These are phyloP conservation scores for Enteromius argenteus DNA, from an alignment of 2,797 vertebrate species.

Conservation along the genomic window DNA sequence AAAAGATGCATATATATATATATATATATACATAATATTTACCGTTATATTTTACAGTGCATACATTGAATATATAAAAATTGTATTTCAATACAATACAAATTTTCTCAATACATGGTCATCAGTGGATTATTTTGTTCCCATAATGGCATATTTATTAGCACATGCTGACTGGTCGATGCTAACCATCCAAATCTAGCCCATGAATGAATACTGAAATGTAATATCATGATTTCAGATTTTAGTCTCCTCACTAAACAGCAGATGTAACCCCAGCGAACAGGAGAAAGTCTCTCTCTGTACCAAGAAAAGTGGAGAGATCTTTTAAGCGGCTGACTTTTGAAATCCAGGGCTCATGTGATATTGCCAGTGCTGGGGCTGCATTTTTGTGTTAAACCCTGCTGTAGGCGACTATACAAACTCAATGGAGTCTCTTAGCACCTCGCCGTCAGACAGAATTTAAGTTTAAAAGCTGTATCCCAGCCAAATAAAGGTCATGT, in stretches of 20 bases:
- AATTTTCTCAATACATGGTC: background rate
- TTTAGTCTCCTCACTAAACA: background rate
- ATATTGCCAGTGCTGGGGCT: conserved; percentile 25
- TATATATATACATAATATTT: no score
- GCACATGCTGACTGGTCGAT: background rate
- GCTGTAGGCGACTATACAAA: conserved; percentile 41
- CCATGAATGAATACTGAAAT: background rate
- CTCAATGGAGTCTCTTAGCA: conserved; percentile 19
- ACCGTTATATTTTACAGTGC: background rate
- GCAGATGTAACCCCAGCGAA: background rate
- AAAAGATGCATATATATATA: no score
- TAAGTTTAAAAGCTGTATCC: conserved; percentile 18
- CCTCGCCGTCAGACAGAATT: conserved; percentile 7
- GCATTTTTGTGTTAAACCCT: conserved; percentile 40
- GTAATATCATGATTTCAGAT: conserved; percentile 7
- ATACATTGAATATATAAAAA: background rate
- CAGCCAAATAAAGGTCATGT: conserved; percentile 2
- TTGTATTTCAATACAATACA: no score
- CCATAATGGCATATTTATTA: background rate
- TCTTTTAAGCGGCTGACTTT: conserved; percentile 28
- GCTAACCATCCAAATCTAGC: background rate
- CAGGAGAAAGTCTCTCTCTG: conserved; percentile 6
- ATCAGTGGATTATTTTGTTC: background rate
- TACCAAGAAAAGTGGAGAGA: background rate
- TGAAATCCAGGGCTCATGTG: conserved; percentile 38